Evolutionary conservation across 2,113 vertebrate species (phyloP).

Genomic region (Chrysochloris asiatica): DNA sequence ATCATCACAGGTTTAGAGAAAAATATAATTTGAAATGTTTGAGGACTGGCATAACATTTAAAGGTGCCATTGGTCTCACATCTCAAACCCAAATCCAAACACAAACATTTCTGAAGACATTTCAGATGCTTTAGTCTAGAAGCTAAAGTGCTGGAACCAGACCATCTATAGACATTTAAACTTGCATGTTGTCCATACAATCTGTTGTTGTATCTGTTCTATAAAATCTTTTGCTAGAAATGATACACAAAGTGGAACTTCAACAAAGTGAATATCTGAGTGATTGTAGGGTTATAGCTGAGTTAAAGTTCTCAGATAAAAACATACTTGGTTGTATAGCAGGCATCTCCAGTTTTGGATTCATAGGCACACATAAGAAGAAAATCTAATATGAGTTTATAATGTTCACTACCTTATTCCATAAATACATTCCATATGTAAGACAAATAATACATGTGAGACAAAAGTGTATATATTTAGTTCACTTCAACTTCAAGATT

Average conservation of each 20-base stretch:
- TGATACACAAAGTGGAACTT: not conserved
- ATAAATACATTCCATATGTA: slow-evolving; percentile 21
- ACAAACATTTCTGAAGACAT: not conserved
- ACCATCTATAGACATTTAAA: not conserved
- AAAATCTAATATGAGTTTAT: slow-evolving; percentile 23
- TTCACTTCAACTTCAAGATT: slow-evolving; percentile 37
- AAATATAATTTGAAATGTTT: not conserved
- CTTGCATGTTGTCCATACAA: not conserved
- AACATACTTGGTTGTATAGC: slow-evolving; percentile 23
- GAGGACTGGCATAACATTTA: not conserved
- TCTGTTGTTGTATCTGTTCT: not conserved
- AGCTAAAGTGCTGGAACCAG: not conserved
- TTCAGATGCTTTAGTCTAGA: not conserved
- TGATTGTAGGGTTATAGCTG: not conserved
- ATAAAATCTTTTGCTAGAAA: not conserved
- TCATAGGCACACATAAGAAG: not conserved
- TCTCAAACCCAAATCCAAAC: slow-evolving; percentile 11
- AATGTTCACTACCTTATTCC: not conserved
- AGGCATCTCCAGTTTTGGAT: not conserved
- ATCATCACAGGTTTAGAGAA: not conserved
- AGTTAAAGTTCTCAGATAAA: slow-evolving; percentile 4
- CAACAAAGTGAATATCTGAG: not conserved
- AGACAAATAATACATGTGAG: not conserved
- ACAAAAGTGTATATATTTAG: not conserved
- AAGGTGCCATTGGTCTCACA: not conserved